Evolutionary conservation across 1,140 invertebrate species (phyloP), one percentile per base, ranked within the genome.

Genomic region (Kradibia gibbosae): DNA sequence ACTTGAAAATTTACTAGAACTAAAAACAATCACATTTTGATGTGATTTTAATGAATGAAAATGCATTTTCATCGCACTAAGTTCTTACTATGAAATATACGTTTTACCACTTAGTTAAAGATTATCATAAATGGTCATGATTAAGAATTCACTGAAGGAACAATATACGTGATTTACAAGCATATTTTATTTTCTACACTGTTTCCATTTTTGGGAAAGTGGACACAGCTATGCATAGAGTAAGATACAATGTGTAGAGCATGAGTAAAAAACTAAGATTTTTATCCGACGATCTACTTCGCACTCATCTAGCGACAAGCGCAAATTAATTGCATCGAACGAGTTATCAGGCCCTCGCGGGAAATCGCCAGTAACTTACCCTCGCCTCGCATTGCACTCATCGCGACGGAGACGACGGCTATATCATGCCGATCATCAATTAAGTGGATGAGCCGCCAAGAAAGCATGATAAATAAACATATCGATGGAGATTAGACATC

Each of bases 381-480:
- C 57, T 76, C 22, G 31, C 57, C 13, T 76, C 34, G 39, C 20
- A 17, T 45, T n/a, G n/a, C 11, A 36, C 57, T 45, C 25, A 42
- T 13, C 8, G 15, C n/a, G 25, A 22, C 17, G 10, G 5, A 13
- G 36, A 11, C 34, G 4, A 3, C n/a, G 13, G 55, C 20, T 5
- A 7, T 25, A 31, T 31, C 53, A n/a, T 10, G 73, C 50, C 15
- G 31, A 75, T 75, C 62, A 20, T 2, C 22, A 11, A 67, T 67
- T 67, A 36, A 48, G 45, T 22, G 20, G 34, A 67, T 34, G 62
- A 39, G 34, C 13, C 20, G 62, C 17, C 62, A 34, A 17, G 25
- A 39, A 45, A 28, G 50, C 57, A 17, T n/a, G 31, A 80, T 72
- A 80, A 80, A 80, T 80, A 80, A 80, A 73, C 48, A 80, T 73